Evolutionary conservation across 2,888 invertebrate species (phyloP), one percentile per base, ranked within the genome.

Genomic region (Cheilosia impressa): DNA sequence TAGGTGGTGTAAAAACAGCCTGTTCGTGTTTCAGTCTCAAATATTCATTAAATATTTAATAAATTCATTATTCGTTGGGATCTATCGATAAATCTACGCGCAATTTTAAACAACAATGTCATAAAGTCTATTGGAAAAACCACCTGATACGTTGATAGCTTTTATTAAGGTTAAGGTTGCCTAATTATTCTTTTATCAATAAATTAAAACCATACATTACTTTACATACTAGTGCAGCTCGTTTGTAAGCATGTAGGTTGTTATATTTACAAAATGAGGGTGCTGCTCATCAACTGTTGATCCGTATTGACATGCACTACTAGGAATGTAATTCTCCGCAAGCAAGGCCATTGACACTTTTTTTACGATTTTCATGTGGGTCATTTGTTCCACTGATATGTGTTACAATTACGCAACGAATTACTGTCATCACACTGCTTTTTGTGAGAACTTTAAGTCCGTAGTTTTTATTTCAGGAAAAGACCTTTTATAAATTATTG

Each of bases 121-220:
- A 31, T 31, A 0, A 31, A 38, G 9, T 3, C 13, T 38, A 13
- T 19, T 19, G 5, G 9, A 31, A 31, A 31, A 9, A 10, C 3
- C 3, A 38, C 10, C 31, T 34, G 31, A 9, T 9, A 34, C n/a
- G 15, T 47, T 47, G 47, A 7, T 17, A 31, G 31, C 69, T 31
- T 45, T 19, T 47, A 69, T 57, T 69, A 69, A 69, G 69, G 69
- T 57, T 43, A 69, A 69, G 69, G 69, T 57, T 57, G 52, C 19
- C 5, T 47, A 22, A 45, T 34, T 57, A 34, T 15, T 10, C 24
- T 31, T n/a, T 45, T 55, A 57, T 55, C 69, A 69, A 43, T 22
- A 9, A 47, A 47, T 47, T 17, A 38, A 38, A 38, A 13, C 38
- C 3, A 13, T 38, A 4, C 10, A 9, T 3, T 38, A 13, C 38